Evolutionary conservation across 2,113 vertebrate species (phyloP).

Genomic region (Phalacrocorax carbo): DNA sequence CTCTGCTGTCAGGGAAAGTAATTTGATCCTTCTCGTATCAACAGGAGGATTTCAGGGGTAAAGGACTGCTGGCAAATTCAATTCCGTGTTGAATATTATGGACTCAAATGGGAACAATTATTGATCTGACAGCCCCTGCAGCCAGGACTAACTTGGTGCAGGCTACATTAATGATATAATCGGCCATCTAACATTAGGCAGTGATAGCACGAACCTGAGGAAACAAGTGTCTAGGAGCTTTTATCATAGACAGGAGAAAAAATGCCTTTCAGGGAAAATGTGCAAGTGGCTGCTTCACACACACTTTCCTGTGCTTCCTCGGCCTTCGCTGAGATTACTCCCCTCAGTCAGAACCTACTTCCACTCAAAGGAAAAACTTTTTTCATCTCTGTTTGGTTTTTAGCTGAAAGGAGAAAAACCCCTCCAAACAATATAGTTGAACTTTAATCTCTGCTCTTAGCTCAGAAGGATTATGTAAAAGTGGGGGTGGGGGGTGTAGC

Average conservation of each 20-base stretch:
- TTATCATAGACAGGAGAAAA: neutral
- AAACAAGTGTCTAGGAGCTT: neutral
- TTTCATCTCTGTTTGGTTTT: neutral
- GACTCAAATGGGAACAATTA: neutral
- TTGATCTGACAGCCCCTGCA: neutral
- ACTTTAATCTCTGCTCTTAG: conserved; percentile 6
- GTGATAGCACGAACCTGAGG: neutral
- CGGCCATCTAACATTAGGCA: neutral
- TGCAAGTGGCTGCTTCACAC: neutral
- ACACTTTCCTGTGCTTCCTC: neutral
- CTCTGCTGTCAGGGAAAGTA: neutral
- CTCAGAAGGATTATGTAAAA: neutral
- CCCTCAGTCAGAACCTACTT: neutral
- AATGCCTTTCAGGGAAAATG: neutral
- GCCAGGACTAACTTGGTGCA: neutral
- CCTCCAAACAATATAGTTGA: neutral
- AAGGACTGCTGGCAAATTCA: neutral
- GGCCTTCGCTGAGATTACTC: neutral
- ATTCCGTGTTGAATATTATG: neutral
- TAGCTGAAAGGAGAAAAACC: neutral
- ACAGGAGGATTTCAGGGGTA: neutral
- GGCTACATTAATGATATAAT: neutral
- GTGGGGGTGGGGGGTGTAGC: too few relatives aligned
- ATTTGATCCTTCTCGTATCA: neutral
- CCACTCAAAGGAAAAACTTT: neutral